Evolutionary conservation across 37 sponge, comb jelly and placozoan genomes (phyloP).

Genomic region (Amphimedon queenslandica): DNA sequence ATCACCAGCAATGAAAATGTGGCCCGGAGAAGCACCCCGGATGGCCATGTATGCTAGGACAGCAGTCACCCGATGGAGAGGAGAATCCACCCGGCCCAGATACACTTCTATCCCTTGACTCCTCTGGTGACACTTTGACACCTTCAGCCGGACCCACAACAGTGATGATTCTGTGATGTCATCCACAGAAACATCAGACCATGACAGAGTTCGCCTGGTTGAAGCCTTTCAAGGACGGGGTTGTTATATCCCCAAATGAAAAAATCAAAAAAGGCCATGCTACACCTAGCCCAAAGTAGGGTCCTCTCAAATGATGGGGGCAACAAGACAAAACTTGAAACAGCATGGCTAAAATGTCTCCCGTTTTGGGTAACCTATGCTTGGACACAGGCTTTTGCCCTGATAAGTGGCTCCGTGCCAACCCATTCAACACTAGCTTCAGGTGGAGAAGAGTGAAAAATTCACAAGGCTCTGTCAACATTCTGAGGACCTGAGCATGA

Average conservation of each 20-base stretch:
- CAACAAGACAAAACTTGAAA: too few species aligned
- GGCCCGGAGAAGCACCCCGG: constrained; percentile 16
- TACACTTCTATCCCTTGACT: constrained; percentile 16
- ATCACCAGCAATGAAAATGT: constrained; percentile 25
- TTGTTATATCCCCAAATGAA: constrained; percentile 9
- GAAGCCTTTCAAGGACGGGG: constrained; percentile 9
- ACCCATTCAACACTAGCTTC: too few species aligned
- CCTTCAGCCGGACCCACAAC: constrained; percentile 5
- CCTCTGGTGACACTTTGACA: constrained; percentile 10
- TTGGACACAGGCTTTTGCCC: too few species aligned
- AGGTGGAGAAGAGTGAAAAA: background rate
- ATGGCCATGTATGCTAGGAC: constrained; percentile 6
- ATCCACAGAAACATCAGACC: constrained; percentile 9
- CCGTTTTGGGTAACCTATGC: too few species aligned
- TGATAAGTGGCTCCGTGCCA: too few species aligned
- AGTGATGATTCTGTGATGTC: background rate
- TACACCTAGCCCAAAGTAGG: constrained; percentile 3
- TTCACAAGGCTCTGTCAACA: constrained; percentile 6
- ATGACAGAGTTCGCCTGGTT: background rate
- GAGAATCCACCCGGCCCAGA: background rate
- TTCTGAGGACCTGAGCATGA: constrained; percentile 18
- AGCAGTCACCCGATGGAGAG: constrained; percentile 24
- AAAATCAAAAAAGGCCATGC: constrained; percentile 16
- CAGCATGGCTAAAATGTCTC: too few species aligned
- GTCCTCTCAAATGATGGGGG: too few species aligned